Conservation (phyloP, 2,888 invertebrate species). For the Pristionchus maxplancki region DNA sequence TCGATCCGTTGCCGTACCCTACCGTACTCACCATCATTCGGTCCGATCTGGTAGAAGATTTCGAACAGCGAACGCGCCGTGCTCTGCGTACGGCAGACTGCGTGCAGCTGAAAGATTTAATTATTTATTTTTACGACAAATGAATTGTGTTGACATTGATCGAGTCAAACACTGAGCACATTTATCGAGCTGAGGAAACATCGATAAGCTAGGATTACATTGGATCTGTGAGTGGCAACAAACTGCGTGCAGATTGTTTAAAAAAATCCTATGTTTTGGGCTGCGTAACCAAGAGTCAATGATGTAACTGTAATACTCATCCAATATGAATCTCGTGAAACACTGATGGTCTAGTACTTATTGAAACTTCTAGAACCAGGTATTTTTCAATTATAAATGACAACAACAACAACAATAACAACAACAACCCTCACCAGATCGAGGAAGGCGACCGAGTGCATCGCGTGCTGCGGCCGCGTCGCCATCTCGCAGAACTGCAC, state of each 20-base stretch:
- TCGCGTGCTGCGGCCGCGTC: slow-evolving; percentile 61
- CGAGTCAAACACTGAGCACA: too few relatives aligned
- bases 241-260: too few relatives aligned
- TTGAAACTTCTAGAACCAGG: too few relatives aligned
- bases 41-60: slow-evolving; percentile 57
- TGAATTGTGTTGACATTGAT: too few relatives aligned
- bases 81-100: slow-evolving; percentile 59
- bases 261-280: too few relatives aligned
- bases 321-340: too few relatives aligned
- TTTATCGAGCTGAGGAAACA: too few relatives aligned
- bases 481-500: slow-evolving; percentile 54
- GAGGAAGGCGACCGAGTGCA: slow-evolving; percentile 64
- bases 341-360: too few relatives aligned
- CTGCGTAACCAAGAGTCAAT: too few relatives aligned
- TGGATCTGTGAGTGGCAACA: too few relatives aligned
- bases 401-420: background rate
- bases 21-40: slow-evolving; percentile 47
- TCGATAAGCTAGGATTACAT: too few relatives aligned
- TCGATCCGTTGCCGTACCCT: background rate
- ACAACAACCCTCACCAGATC: slow-evolving; percentile 54
- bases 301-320: background rate
- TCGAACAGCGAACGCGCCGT: slow-evolving; percentile 64
- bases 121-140: background rate
- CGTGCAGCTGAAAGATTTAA: slow-evolving; percentile 20
- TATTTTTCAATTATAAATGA: background rate